These are phyloP conservation scores for Ennomos fuscantarius DNA, from an alignment of 2,888 invertebrate species.

Conservation along the genomic window DNA sequence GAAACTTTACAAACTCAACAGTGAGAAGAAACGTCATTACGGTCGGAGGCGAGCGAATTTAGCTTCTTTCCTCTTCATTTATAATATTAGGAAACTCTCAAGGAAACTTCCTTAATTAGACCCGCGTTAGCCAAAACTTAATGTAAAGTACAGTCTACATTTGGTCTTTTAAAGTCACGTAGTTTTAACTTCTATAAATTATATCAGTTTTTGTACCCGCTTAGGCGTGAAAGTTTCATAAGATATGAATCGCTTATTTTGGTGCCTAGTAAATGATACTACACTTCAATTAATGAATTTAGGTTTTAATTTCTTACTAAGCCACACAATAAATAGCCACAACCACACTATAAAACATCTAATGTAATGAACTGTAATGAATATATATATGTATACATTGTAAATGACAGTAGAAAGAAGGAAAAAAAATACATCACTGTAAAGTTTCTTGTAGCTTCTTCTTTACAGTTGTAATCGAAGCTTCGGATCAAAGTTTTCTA, in stretches of 20 bases:
- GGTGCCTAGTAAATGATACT: conserved; percentile 37
- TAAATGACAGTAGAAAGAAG: too few species aligned
- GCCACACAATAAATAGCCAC: too few species aligned
- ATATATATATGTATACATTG: too few species aligned
- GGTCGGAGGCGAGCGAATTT: conserved; percentile 53
- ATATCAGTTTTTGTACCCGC: conserved; percentile 54
- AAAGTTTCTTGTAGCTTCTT: too few species aligned
- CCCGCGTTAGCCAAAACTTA: conserved; percentile 70
- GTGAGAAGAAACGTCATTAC: conserved; percentile 60
- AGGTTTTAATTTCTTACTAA: too few species aligned
- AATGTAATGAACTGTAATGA: too few species aligned
- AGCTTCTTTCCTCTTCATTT: conserved; percentile 68
- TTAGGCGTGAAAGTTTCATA: conserved; percentile 55
- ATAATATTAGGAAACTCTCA: conserved; percentile 68
- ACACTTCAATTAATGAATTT: background rate
- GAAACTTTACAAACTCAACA: conserved; percentile 50
- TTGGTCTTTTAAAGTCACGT: conserved; percentile 69
- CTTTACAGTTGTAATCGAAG: too few species aligned
- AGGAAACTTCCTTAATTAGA: conserved; percentile 71
- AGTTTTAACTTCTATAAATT: conserved; percentile 59
- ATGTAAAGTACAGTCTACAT: conserved; percentile 68
- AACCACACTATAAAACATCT: too few species aligned
- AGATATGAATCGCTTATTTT: conserved; percentile 46
- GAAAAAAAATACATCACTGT: too few species aligned
- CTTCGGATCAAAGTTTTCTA: too few species aligned